Evolutionary conservation across 2,888 invertebrate genomes (phyloP).

Genomic region (Acronicta leporina): DNA sequence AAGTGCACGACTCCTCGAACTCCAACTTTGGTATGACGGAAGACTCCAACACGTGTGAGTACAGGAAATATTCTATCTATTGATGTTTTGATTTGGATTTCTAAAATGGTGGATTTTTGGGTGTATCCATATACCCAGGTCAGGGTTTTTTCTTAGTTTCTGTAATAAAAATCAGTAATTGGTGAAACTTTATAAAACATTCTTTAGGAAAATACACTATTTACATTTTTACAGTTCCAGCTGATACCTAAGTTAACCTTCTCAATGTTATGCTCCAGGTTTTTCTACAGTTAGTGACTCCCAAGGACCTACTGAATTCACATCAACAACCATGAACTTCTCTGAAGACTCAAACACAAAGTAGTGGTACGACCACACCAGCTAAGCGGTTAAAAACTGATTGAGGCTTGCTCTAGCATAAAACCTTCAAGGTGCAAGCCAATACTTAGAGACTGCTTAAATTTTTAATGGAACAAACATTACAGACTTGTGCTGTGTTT

Average conservation of each 20-base stretch:
- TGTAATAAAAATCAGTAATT: constrained; percentile 2
- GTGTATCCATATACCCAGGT: constrained; percentile 12
- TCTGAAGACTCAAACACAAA: constrained; percentile 97
- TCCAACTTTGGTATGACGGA: constrained; percentile 96
- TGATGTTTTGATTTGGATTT: neutral
- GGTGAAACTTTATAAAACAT: too few species aligned
- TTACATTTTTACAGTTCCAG: neutral
- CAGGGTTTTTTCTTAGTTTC: too few species aligned
- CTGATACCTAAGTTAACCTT: neutral
- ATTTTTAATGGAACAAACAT: constrained; percentile 35
- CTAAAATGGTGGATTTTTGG: constrained; percentile 29
- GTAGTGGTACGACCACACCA: constrained; percentile 92
- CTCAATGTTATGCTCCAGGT: constrained; percentile 85
- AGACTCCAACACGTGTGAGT: constrained; percentile 96
- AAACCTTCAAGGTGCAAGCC: constrained; percentile 36
- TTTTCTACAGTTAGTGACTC: constrained; percentile 97
- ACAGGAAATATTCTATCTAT: neutral
- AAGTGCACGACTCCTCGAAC: constrained; percentile 91
- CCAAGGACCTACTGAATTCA: constrained; percentile 95
- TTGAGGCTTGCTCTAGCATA: constrained; percentile 73
- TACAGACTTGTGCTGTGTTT: constrained; percentile 43
- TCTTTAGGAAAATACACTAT: too few species aligned
- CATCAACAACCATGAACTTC: constrained; percentile 95
- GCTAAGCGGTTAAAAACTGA: constrained; percentile 95
- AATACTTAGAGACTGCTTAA: constrained; percentile 41